Conservation (phyloP, 1,140 invertebrate species). For the Caenorhabditis latens region DNA sequence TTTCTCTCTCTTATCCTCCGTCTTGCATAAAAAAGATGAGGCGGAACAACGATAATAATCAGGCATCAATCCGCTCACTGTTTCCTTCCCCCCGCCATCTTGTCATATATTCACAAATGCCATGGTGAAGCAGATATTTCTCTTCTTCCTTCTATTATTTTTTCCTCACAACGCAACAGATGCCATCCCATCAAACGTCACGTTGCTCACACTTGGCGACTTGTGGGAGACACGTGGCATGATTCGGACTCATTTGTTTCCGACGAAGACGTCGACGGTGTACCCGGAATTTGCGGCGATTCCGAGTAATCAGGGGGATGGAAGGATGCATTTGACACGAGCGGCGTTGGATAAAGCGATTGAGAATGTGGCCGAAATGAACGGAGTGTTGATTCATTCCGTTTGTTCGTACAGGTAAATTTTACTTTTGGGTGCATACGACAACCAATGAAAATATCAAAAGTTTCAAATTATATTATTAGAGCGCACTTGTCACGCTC, state of each 20-base stretch:
- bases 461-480: background rate
- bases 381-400: constrained; percentile 25
- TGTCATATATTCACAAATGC: constrained; percentile 50
- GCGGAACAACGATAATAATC: constrained; percentile 54
- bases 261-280: constrained; percentile 35
- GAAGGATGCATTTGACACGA: constrained; percentile 43
- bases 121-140: constrained; percentile 34
- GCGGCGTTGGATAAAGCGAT: constrained; percentile 28
- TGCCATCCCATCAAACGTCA: background rate
- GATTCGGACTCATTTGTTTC: constrained; percentile 46
- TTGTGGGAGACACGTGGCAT: constrained; percentile 20
- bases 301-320: constrained; percentile 37
- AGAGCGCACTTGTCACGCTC: too few species aligned
- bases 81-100: constrained; percentile 53
- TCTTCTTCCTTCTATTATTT: constrained; percentile 20
- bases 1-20: constrained; percentile 26
- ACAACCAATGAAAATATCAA: background rate
- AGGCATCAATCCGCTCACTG: constrained; percentile 11
- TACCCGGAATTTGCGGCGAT: constrained; percentile 54
- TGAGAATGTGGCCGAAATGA: constrained; percentile 30
- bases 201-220: background rate
- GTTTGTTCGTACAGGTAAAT: constrained; percentile 29
- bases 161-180: background rate
- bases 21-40: constrained; percentile 56
- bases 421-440: background rate